Base-by-base conservation (phyloP, 1,140 invertebrate species). In the Rhysida immarginata region DNA sequence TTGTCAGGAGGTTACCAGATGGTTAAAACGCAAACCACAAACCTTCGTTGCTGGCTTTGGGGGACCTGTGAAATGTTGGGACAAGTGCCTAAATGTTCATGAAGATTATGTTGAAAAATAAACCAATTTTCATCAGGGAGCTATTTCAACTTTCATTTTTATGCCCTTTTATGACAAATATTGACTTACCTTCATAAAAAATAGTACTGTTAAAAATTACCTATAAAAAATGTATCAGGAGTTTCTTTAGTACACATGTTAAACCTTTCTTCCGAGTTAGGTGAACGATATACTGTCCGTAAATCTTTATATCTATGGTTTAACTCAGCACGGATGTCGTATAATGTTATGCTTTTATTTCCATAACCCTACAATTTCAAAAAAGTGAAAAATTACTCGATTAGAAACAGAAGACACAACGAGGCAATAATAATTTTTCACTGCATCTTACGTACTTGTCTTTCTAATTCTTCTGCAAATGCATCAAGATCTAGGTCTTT, bases 401-500 rank as follows among this genome's bases (percentile, higher is more conserved):
- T n/a, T n/a, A n/a, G n/a, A n/a, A n/a, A n/a, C n/a, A n/a, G n/a
- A n/a, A n/a, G n/a, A n/a, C n/a, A n/a, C n/a, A n/a, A n/a, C n/a
- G n/a, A n/a, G n/a, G n/a, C n/a, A n/a, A n/a, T n/a, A n/a, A n/a
- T n/a, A n/a, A n/a, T n/a, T n/a, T n/a, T n/a, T n/a, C n/a, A n/a
- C n/a, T n/a, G n/a, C n/a, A n/a, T n/a, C n/a, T n/a, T n/a, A 53
- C 60, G 44, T 57, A 79, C 84, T 74, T 96, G 94, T 60, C 93
- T 77, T 66, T 96, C 87, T 49, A 99, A 74, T 73, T 99, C 96
- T 61, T 95, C 90, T 13, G 95, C 95, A 70, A 99, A 99, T 0
- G 96, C 96, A 71, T 99, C 95, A 26, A 99, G 73, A 78, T 99
- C 96, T 3, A 99, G 74, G 71, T 99, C 96, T 58, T 95, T 95